Base-by-base conservation (phyloP, 2,113 vertebrate genomes). In the Lagenorhynchus albirostris region DNA sequence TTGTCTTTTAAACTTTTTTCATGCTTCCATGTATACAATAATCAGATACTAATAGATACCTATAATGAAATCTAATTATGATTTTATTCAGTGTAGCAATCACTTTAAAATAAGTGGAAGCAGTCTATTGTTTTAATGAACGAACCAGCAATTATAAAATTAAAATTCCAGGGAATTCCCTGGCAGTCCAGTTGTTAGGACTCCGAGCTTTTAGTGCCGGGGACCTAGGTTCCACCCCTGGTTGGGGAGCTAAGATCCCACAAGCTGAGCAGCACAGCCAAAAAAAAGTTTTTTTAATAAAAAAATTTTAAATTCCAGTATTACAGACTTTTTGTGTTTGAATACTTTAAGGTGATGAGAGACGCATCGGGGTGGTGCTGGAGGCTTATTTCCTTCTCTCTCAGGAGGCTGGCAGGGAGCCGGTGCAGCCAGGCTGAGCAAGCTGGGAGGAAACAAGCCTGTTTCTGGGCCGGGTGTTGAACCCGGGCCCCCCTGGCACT, bases 61-160 rank as follows among this genome's bases (percentile, higher is more conserved):
- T 79, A 36, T 63, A 62, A 82, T 96, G 60, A 92, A 63, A 68
- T 63, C 82, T 87, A 81, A 62, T 84, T 94, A 29, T 33, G 29
- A 60, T 94, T 97, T 74, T 86, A 95, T 91, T 94, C 50, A 89
- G 5, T 81, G 15, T 90, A 96, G 47, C 29, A 88, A 25, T 70
- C 38, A 62, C 62, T 88, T 91, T 82, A 88, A 97, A 93, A 82
- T 85, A 96, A 92, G 63, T 94, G 41, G 50, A 89, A 91, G 55
- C 31, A 79, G 26, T 62, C 87, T 23, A n/a, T 87, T 68, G 53
- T 95, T 90, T 92, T 73, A 67, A 62, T 76, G 65, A 90, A 77
- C 36, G 62, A 91, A 73, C 31, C 53, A 95, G 8, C 29, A 86
- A 71, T 38, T 87, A 95, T 74, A 87, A 95, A 97, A 77, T 90